These are phyloP conservation scores for Pogonocherus hispidulus DNA, from an alignment of 2,888 invertebrate species.

Conservation along the genomic window DNA sequence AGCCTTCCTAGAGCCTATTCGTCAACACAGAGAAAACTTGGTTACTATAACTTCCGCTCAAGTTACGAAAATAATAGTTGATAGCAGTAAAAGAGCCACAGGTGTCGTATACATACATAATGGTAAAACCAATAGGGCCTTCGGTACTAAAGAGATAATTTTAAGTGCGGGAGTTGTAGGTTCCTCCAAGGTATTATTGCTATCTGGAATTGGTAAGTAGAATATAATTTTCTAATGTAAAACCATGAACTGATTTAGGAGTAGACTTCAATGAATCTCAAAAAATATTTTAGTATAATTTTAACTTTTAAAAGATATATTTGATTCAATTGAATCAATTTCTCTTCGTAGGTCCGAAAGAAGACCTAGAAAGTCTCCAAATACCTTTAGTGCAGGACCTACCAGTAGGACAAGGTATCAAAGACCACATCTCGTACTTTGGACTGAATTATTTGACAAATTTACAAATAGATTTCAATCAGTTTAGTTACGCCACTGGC, in stretches of 20 bases:
- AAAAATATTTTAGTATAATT: no score
- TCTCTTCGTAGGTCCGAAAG: constrained; percentile 24
- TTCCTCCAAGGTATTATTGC: constrained; percentile 16
- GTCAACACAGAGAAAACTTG: constrained; percentile 69
- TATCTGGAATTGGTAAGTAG: constrained; percentile 24
- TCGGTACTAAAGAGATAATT: constrained; percentile 72
- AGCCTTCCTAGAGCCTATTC: constrained; percentile 74
- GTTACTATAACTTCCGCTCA: constrained; percentile 71
- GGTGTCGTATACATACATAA: constrained; percentile 66
- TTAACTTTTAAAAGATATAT: no score
- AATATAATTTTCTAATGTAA: no score
- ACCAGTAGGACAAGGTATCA: constrained; percentile 78
- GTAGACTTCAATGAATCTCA: no score
- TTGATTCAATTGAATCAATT: no score
- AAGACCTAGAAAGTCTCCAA: constrained; percentile 52
- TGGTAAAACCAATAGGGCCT: constrained; percentile 51
- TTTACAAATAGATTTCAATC: not conserved
- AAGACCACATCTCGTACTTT: constrained; percentile 74
- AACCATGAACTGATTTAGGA: no score
- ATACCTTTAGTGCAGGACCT: constrained; percentile 76
- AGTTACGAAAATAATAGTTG: constrained; percentile 73
- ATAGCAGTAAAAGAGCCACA: constrained; percentile 65
- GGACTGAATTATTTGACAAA: constrained; percentile 23
- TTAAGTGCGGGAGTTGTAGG: constrained; percentile 66
- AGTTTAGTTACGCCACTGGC: not conserved